Conservation (phyloP, 2,888 invertebrate species). For the Sisyra terminalis region DNA sequence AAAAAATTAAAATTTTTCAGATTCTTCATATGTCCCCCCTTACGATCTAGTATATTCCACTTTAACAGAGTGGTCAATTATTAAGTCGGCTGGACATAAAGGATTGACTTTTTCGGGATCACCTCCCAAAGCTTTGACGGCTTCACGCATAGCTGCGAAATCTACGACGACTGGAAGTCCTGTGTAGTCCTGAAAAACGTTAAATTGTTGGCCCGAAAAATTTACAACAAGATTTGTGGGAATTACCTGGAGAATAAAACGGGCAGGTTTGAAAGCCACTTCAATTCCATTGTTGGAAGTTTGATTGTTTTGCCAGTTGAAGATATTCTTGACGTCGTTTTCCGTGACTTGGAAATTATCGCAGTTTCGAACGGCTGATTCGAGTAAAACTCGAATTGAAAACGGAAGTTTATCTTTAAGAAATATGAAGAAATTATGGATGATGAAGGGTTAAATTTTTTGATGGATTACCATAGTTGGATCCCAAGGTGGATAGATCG, state of each 20-base stretch:
- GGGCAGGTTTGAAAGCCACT: conserved; percentile 88
- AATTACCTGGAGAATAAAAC: conserved; percentile 86
- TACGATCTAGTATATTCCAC: conserved; percentile 78
- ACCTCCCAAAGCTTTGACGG: conserved; percentile 71
- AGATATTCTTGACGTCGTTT: conserved; percentile 73
- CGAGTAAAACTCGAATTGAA: conserved; percentile 81
- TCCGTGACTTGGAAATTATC: conserved; percentile 83
- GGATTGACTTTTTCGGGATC: conserved; percentile 92
- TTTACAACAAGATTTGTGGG: no score
- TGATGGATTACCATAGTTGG: conserved; percentile 63
- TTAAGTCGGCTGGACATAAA: conserved; percentile 90
- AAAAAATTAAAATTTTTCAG: conserved; percentile 1
- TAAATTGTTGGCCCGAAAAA: no score
- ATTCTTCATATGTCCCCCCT: conserved; percentile 16
- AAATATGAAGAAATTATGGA: conserved; percentile 9
- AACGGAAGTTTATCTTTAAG: conserved; percentile 65
- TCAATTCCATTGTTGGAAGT: conserved; percentile 55
- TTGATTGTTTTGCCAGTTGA: conserved; percentile 76
- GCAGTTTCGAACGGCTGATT: conserved; percentile 91
- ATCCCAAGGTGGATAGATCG: conserved; percentile 55
- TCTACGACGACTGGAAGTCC: conserved; percentile 98
- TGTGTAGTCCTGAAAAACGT: conserved; percentile 68
- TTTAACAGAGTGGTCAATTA: conserved; percentile 96
- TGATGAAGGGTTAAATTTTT: neutral
- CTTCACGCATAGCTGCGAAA: conserved; percentile 97